phyloP scores from a whole-genome alignment of 2,888 invertebrate species.

The Eupithecia exiguata region DNA sequence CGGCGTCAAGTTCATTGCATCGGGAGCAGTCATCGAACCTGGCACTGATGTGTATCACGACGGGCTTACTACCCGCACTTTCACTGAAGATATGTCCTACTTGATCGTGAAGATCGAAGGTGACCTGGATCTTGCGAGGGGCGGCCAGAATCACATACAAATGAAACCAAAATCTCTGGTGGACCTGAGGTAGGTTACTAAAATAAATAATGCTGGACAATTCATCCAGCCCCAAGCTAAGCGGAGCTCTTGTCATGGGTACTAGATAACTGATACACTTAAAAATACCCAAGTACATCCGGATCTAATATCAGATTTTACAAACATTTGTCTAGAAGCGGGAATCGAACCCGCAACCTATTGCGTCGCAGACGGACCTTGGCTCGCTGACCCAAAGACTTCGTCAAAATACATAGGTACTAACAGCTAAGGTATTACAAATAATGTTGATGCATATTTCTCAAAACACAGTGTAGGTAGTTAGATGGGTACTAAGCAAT shows the following conservation, averaged over 20 bases:
- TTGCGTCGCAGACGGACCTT: background rate
- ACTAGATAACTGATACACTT: too few relatives aligned
- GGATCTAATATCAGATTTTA: background rate
- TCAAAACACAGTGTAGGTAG: background rate
- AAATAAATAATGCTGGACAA: background rate
- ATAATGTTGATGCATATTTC: background rate
- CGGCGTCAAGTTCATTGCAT: slow-evolving; percentile 69
- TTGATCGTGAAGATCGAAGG: slow-evolving; percentile 70
- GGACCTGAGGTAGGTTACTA: slow-evolving; percentile 63
- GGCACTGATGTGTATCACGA: slow-evolving; percentile 50
- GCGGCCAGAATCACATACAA: slow-evolving; percentile 53
- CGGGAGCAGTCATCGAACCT: slow-evolving; percentile 42
- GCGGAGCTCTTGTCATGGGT: background rate
- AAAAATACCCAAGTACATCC: background rate
- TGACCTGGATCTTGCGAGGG: slow-evolving; percentile 45
- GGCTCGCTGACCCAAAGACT: background rate
- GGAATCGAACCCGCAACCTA: background rate
- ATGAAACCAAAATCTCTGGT: slow-evolving; percentile 61
- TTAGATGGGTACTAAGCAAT: background rate
- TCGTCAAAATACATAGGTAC: background rate
- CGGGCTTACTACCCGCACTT: slow-evolving; percentile 61
- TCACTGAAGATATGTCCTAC: slow-evolving; percentile 66
- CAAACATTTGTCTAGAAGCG: background rate
- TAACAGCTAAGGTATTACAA: background rate
- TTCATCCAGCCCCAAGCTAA: background rate